Percentiles rank a stretch among this genome's conserved stretches.
Conservation (phyloP, 2,113 vertebrate species). For the Odobenus rosmarus region DNA sequence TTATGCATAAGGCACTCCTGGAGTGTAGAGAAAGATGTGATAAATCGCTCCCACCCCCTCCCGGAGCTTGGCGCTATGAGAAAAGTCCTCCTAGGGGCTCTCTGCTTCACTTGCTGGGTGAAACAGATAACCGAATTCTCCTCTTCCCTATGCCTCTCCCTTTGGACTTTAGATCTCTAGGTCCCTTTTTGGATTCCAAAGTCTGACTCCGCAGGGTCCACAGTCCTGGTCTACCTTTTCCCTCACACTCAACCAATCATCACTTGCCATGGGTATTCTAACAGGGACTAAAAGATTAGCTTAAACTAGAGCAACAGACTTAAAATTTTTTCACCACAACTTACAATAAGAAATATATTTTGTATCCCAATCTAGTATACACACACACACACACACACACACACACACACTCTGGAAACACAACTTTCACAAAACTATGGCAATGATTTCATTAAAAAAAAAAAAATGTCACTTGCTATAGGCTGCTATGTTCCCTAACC, state of each 20-base stretch:
- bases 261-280: not conserved
- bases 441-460: not conserved
- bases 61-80: not conserved
- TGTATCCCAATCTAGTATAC: not conserved
- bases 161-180: not conserved
- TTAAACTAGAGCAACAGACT: not conserved
- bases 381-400: not conserved
- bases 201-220: not conserved
- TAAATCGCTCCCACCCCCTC: fast-evolving
- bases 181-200: not conserved
- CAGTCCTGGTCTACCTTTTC: not conserved
- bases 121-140: not conserved
- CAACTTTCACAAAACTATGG: not conserved
- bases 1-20: not conserved
- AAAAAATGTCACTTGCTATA: not conserved
- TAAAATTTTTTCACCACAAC: not conserved
- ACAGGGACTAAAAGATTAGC: not conserved
- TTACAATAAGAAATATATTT: not conserved
- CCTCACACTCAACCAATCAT: not conserved
- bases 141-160: not conserved
- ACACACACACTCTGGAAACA: not conserved
- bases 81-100: not conserved
- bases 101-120: no score
- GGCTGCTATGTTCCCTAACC: not conserved
- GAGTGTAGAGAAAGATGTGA: not conserved